A percentile compares a stretch with the other conserved stretches of the same genome.
phyloP scores from a whole-genome alignment of 2,113 vertebrate genomes.

The Saccopteryx bilineata region DNA sequence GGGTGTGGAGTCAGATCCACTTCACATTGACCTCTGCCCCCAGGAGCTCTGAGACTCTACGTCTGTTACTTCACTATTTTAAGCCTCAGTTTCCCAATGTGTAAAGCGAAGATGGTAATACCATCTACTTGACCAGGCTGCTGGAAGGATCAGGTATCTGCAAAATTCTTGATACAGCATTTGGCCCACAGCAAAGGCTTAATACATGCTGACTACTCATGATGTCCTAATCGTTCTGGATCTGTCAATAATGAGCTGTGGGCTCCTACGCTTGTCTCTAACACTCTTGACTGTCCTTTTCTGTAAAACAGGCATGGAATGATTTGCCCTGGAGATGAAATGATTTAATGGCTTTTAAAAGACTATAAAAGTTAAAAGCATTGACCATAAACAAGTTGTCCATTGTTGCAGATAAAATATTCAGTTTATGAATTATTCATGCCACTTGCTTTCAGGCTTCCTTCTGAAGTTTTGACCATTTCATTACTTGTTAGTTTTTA shows the following conservation, averaged over 20 bases:
- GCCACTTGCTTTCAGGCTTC: not conserved
- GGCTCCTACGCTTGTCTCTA: not conserved
- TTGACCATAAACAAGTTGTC: constrained; percentile 61
- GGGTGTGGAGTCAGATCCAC: not conserved
- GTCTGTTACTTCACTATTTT: not conserved
- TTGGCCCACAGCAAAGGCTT: not conserved
- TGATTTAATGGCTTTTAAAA: constrained; percentile 51
- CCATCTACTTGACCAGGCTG: not conserved
- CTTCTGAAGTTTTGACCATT: constrained; percentile 47
- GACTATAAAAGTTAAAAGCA: constrained; percentile 27
- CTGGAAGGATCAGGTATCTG: not conserved
- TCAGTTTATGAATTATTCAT: constrained; percentile 74
- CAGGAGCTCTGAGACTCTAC: not conserved
- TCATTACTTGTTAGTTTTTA: not conserved
- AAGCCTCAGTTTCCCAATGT: not conserved
- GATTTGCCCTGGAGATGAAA: constrained; percentile 43
- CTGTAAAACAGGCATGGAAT: constrained; percentile 22
- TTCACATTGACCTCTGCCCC: not conserved
- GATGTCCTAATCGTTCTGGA: not conserved
- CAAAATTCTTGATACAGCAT: not conserved
- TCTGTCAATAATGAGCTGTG: not conserved
- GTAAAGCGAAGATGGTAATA: not conserved
- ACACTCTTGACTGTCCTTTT: not conserved
- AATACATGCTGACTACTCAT: not conserved
- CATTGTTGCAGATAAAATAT: constrained; percentile 65